These are phyloP conservation scores for Ariopsis seemanni DNA, from an alignment of 2,113 vertebrate species.

Conservation along the genomic window DNA sequence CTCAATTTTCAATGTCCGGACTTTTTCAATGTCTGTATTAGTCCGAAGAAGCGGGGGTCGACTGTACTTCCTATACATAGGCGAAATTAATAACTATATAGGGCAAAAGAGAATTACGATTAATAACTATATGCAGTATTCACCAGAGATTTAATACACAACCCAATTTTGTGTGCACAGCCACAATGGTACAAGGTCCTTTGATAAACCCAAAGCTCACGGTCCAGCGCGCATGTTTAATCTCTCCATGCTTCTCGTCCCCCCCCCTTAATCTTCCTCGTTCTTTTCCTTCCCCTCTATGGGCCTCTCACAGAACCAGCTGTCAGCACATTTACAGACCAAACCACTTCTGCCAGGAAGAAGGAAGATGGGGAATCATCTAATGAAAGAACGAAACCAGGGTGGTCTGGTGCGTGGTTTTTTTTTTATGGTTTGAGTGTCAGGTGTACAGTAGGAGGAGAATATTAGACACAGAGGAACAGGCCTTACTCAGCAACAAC, in stretches of 20 bases:
- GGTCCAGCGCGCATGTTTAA: conserved; percentile 36
- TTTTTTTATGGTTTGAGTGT: conserved; percentile 58
- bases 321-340: conserved; percentile 57
- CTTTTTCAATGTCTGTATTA: too few species aligned
- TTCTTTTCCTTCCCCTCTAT: conserved; percentile 15
- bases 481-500: too few species aligned
- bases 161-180: background rate
- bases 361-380: conserved; percentile 24
- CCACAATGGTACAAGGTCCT: background rate
- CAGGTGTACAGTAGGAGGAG: conserved; percentile 46
- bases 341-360: conserved; percentile 51
- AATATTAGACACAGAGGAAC: conserved; percentile 52
- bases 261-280: background rate
- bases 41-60: too few species aligned
- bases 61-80: too few species aligned
- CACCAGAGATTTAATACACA: background rate
- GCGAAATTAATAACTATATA: too few species aligned
- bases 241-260: conserved; percentile 15
- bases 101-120: background rate
- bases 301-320: conserved; percentile 55
- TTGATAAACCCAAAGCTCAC: conserved; percentile 16
- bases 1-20: too few species aligned
- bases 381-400: conserved; percentile 31
- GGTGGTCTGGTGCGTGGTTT: conserved; percentile 22
- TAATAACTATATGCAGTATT: background rate